Conservation (phyloP, 1,140 invertebrate genomes). For the Hestina assimilis region DNA sequence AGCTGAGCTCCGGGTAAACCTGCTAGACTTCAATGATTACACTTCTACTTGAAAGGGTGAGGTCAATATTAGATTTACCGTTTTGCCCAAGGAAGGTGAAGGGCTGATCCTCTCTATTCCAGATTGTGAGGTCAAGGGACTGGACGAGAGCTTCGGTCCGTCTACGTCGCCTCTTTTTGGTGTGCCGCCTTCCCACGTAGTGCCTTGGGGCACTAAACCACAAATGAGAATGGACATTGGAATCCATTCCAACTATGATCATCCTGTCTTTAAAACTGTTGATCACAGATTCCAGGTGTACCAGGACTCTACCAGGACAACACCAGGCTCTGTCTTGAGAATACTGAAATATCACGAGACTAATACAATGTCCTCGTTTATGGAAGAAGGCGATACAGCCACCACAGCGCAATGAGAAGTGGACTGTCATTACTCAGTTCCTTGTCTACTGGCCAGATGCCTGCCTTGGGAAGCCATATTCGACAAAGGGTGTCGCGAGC, state of each 20-base stretch:
- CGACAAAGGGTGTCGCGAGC: too few species aligned
- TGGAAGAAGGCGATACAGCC: neutral
- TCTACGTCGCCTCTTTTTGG: neutral
- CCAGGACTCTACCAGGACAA: too few species aligned
- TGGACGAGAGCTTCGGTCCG: conserved; percentile 3
- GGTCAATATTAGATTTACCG: conserved; percentile 16
- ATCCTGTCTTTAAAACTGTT: neutral
- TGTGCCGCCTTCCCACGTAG: neutral
- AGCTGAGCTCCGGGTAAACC: conserved; percentile 9
- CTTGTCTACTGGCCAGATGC: too few species aligned
- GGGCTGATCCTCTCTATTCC: conserved; percentile 6
- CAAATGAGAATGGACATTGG: conserved; percentile 11
- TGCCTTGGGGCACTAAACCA: neutral
- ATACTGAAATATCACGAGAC: conserved; percentile 29
- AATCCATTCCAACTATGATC: neutral
- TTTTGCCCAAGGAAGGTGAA: conserved; percentile 15
- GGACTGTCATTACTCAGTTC: too few species aligned
- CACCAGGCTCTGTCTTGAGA: conserved; percentile 14
- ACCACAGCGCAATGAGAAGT: neutral
- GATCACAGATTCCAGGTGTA: neutral
- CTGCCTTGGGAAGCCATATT: too few species aligned
- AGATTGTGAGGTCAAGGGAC: neutral
- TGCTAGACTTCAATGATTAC: neutral
- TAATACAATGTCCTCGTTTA: neutral
- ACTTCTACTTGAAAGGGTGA: conserved; percentile 3